Base-by-base conservation (phyloP, 2,888 invertebrate species). In the Dinocampus coccinellae region DNA sequence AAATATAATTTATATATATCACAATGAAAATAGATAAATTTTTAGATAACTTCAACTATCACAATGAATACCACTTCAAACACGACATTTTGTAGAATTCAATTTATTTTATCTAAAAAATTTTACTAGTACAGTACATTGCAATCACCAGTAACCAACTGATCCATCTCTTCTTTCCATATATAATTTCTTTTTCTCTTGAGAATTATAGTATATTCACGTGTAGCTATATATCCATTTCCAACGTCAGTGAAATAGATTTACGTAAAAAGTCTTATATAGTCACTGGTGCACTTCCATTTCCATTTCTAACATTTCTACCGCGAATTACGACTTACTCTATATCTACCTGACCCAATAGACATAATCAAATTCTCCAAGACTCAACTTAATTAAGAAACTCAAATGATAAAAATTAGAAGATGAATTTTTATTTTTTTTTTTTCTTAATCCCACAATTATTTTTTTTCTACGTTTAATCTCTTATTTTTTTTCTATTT, bases 81-180 rank as follows among this genome's bases (percentile, higher is more conserved):
- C 20, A 34, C n/a, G 16, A 34, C 10, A n/a, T n/a, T n/a, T n/a
- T n/a, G n/a, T n/a, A 29, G 34, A 58, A 58, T 33, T 58, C 20
- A 26, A 33, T 58, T 58, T 20, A 47, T 16, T 16, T 47, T 20
- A 39, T 47, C 20, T 47, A 16, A 16, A 7, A 47, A 16, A 16
- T 16, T 47, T 47, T 7, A 20, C 47, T n/a, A 47, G 1, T 6
- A 47, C 1, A 47, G 16, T 16, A 47, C 20, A 1, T 3, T 16
- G n/a, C 47, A 16, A 47, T 47, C 47, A 47, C 47, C 6, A 47
- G 26, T 22, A 55, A 22, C 33, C 10, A 13, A 58, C 33, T 58
- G 62, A 69, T 69, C 62, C 62, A 29, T 69, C 62, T 69, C 62
- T 29, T 69, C 69, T 29, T 16, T 26, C 69, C 55, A 62, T 62